Conservation (phyloP, 2,797 vertebrate genomes). For the Anabas testudineus region DNA sequence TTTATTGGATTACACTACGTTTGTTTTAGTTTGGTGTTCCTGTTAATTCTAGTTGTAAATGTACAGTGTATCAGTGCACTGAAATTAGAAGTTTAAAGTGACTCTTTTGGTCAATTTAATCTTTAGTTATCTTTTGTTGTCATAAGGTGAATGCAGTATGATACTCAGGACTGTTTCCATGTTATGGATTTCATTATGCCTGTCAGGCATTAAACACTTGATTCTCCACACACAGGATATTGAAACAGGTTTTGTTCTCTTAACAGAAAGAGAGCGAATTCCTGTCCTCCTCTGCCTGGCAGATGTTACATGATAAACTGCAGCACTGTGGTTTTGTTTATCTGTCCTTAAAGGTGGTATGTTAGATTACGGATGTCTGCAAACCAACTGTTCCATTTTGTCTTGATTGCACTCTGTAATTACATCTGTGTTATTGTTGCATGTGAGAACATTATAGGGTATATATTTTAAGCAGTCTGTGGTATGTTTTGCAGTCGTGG, state of each 20-base stretch:
- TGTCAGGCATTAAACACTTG: slow-evolving; percentile 45
- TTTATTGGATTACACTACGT: too few relatives aligned
- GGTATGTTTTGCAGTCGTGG: slow-evolving; percentile 2
- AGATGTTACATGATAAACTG: slow-evolving; percentile 65
- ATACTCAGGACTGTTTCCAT: slow-evolving; percentile 12
- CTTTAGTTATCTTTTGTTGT: slow-evolving; percentile 12
- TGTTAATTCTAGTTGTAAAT: too few relatives aligned
- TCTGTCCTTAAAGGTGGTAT: slow-evolving; percentile 46
- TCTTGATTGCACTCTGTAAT: neutral
- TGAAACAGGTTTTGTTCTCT: slow-evolving; percentile 23
- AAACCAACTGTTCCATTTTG: slow-evolving; percentile 20
- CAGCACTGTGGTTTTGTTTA: slow-evolving; percentile 27
- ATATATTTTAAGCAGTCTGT: slow-evolving; percentile 3
- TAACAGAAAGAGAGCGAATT: slow-evolving; percentile 40
- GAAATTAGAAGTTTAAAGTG: neutral
- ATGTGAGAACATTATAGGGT: slow-evolving; percentile 7
- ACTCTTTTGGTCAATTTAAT: neutral
- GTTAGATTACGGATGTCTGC: slow-evolving; percentile 40
- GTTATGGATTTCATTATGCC: slow-evolving; percentile 27
- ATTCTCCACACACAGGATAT: slow-evolving; percentile 56
- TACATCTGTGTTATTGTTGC: neutral
- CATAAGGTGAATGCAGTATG: neutral
- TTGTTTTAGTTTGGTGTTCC: too few relatives aligned
- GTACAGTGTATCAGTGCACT: too few relatives aligned
- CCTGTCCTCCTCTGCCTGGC: slow-evolving; percentile 48